Evolutionary conservation across 2,888 invertebrate species (phyloP), one percentile per base, ranked within the genome.

Genomic region (Lochmaea capreae): DNA sequence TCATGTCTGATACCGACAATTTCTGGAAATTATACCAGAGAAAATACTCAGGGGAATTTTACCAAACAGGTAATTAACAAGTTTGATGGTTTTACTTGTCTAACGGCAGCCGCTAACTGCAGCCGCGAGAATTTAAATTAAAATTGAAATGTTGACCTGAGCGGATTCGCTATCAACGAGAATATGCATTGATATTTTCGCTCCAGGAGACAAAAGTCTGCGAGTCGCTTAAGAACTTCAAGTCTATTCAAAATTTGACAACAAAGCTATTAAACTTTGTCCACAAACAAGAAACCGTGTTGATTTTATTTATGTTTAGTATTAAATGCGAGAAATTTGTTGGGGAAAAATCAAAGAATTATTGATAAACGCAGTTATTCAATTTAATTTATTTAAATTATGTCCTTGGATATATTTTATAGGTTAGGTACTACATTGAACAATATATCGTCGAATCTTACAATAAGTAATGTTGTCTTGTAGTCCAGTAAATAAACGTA

Each of bases 11-110:
- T 86, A 85, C 86, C 85, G 86, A 85, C 86, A 86, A 86, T 87
- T 76, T 83, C 85, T 85, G 84, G 85, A 86, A 86, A 86, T 86
- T 85, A 85, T 85, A 84, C 84, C 83, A 83, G 84, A 83, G 85
- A 86, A 86, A 86, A 85, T 84, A 85, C 86, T 84, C 86, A 81
- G 81, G 85, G 86, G 87, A 86, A 84, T 86, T 86, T 85, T 85
- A 86, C 85, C 85, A 85, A 86, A 86, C 86, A 86, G 86, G 86
- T 86, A 87, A 87, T 87, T 87, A 87, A 86, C 87, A 87, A 87
- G 85, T 87, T 87, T 87, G 87, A 87, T 86, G 86, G 85, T 85
- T 86, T 86, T 84, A 83, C 84, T 84, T 84, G 84, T 84, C 84
- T 83, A 74, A 72, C 74, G 43, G 76, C 77, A 71, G 69, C 65